Base-by-base conservation (phyloP, 2,797 vertebrate species). In the Oreortyx pictus region DNA sequence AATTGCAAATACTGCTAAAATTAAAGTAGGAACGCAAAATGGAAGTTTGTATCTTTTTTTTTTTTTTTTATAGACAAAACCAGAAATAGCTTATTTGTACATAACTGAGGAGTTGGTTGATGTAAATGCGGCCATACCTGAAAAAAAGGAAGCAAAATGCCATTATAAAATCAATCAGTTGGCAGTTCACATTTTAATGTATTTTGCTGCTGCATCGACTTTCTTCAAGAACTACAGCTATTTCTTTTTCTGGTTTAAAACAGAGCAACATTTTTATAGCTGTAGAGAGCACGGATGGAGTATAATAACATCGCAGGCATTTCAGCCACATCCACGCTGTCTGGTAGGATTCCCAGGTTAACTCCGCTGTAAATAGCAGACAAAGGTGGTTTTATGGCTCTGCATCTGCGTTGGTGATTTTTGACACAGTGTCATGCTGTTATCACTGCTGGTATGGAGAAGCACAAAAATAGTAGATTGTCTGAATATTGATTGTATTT, bases 401-500 rank as follows among this genome's bases (percentile, higher is more conserved):
- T 11, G 4, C 82, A 71, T 90, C 87, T 86, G 4, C 33, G 87
- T 74, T 66, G 52, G 27, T 95, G 82, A 92, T 91, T 93, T 92
- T 87, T 72, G 88, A 60, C 82, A 52, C 18, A 23, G 70, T 89
- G 75, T 89, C 80, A 68, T 17, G 76, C 56, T 61, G 75, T 76
- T 93, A 95, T 94, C 73, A 73, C 47, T 64, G 82, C 74, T 83
- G 52, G 46, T 49, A 46, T 82, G 86, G 52, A 54, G 68, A 62
- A 94, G 49, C 70, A 92, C 77, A 86, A 92, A 79, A 93, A 70
- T 59, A 93, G 29, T 87, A 82, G 79, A 72, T 94, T 93, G 76
- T 70, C 87, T 95, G 82, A 56, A 9, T 71, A 50, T 94, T 41
- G 39, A 76, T 86, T 75, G 41, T 52, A 71, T 90, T 93, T 93